Evolutionary conservation across 92 coral and sea anemone genomes (phyloP).

Genomic region (Epizoanthus illoricatus): DNA sequence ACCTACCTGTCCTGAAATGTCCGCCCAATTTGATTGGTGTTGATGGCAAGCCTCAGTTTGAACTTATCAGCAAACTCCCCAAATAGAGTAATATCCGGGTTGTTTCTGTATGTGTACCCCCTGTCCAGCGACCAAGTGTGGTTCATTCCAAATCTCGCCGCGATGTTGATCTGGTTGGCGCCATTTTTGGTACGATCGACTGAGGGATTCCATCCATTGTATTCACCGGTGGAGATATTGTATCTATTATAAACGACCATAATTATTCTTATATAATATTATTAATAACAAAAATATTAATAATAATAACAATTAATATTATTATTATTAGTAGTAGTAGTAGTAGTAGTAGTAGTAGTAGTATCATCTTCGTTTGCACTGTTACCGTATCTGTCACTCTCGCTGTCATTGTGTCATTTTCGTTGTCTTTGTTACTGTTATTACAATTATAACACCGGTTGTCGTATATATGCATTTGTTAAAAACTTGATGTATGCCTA

Average conservation of each 20-base stretch:
- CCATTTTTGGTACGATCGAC: constrained; percentile 33
- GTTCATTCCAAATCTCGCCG: neutral
- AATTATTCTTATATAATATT: neutral
- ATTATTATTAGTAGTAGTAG: too few species aligned
- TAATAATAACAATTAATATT: too few species aligned
- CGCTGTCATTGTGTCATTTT: too few species aligned
- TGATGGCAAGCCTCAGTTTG: constrained; percentile 39
- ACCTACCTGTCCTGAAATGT: constrained; percentile 55
- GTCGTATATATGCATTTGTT: too few species aligned
- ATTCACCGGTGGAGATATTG: constrained; percentile 52
- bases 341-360: too few species aligned
- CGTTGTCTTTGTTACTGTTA: too few species aligned
- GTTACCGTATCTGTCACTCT: too few species aligned
- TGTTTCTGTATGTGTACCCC: constrained; percentile 42
- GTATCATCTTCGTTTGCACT: too few species aligned
- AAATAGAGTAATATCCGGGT: constrained; percentile 42
- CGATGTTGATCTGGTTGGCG: too few species aligned
- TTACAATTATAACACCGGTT: too few species aligned
- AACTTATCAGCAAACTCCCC: constrained; percentile 19
- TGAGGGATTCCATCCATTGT: constrained; percentile 48
- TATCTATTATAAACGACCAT: constrained; percentile 29
- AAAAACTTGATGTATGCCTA: too few species aligned
- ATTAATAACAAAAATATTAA: too few species aligned
- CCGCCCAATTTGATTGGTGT: constrained; percentile 46
- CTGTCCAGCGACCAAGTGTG: constrained; percentile 20